A percentile compares a stretch with the other conserved stretches of the same genome.
Conservation (phyloP, 1,140 invertebrate species). For the Stenopsyche tienmushanensis region DNA sequence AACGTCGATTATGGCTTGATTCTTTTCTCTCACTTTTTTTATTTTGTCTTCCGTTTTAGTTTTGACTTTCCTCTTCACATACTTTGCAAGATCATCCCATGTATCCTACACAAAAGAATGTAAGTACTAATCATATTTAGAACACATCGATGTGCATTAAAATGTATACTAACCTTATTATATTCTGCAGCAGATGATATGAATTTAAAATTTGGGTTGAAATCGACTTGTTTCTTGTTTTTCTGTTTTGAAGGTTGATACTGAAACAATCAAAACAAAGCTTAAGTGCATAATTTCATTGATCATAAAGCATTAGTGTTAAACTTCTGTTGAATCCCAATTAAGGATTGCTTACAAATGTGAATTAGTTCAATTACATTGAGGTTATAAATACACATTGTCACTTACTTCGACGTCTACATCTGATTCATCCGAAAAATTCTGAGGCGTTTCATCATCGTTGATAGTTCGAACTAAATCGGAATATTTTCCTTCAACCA, state of each 20-base stretch:
- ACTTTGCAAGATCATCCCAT: constrained; percentile 84
- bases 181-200: constrained; percentile 71
- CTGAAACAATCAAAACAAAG: too few species aligned
- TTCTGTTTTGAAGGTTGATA: constrained; percentile 78
- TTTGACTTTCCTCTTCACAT: constrained; percentile 77
- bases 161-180: constrained; percentile 56
- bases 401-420: constrained; percentile 74
- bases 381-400: constrained; percentile 26
- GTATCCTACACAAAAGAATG: constrained; percentile 58
- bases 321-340: too few species aligned
- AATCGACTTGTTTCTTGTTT: constrained; percentile 68
- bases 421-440: constrained; percentile 79
- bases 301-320: too few species aligned
- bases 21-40: constrained; percentile 60
- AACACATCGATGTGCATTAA: neutral
- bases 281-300: too few species aligned
- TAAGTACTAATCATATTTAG: neutral
- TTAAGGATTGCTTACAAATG: constrained; percentile 17
- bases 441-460: constrained; percentile 71
- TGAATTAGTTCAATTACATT: neutral
- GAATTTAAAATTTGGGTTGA: constrained; percentile 76
- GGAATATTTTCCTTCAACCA: constrained; percentile 23
- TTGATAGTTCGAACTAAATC: constrained; percentile 65
- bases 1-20: constrained; percentile 45
- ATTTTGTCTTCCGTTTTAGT: constrained; percentile 86